These are phyloP conservation scores for Hetaerina americana DNA, from an alignment of 1,140 invertebrate genomes.

Conservation along the genomic window DNA sequence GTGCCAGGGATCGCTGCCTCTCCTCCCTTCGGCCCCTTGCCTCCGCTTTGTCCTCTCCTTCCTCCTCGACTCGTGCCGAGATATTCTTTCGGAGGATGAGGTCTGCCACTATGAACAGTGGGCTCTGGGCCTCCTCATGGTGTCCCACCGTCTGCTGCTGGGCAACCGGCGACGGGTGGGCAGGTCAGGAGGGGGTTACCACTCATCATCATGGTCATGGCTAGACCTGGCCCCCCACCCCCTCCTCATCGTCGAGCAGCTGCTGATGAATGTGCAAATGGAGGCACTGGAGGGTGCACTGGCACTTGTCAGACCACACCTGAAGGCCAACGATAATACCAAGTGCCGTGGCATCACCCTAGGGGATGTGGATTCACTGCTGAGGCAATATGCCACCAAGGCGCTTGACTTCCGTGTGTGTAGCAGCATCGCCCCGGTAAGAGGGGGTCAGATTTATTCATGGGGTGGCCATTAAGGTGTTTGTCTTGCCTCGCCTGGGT, in stretches of 20 bases:
- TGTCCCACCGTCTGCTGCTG: background rate
- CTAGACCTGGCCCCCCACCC: constrained; percentile 44
- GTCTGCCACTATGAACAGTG: background rate
- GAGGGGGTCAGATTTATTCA: background rate
- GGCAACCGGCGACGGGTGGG: background rate
- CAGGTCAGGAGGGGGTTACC: no score
- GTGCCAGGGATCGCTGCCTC: background rate
- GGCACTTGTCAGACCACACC: constrained; percentile 19
- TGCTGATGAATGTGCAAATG: constrained; percentile 61
- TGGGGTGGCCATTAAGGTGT: no score
- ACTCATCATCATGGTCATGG: no score
- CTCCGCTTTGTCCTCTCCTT: background rate
- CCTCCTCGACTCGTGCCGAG: background rate
- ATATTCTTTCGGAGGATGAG: background rate
- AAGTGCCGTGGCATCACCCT: constrained; percentile 25
- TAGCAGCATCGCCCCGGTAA: constrained; percentile 4
- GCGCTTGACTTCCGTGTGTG: constrained; percentile 53
- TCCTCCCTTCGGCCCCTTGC: background rate
- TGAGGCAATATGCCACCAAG: constrained; percentile 56
- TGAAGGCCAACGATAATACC: constrained; percentile 19
- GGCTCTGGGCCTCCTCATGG: background rate
- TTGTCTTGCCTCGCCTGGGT: no score
- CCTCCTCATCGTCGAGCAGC: constrained; percentile 53
- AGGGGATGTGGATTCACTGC: constrained; percentile 46
- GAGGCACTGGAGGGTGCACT: constrained; percentile 45